Percentiles rank a stretch among this genome's conserved stretches.
phyloP scores from a whole-genome alignment of 2,888 invertebrate species.

The Phortica magna region DNA sequence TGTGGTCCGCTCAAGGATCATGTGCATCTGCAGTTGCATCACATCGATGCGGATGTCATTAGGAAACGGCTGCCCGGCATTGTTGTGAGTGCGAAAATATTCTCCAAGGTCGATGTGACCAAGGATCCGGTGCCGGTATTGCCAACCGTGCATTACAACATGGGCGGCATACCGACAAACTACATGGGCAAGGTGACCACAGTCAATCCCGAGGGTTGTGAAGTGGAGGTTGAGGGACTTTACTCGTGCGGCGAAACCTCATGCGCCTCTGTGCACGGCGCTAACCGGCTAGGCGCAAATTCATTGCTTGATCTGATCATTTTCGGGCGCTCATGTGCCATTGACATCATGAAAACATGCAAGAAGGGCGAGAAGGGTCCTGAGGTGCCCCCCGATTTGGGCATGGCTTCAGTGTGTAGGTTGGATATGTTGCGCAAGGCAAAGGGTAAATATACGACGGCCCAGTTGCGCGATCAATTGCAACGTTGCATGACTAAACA shows the following conservation, averaged over 20 bases:
- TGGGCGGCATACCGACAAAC: conserved; percentile 99
- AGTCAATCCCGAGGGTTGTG: conserved; percentile 58
- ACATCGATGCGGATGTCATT: conserved; percentile 94
- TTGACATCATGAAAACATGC: conserved; percentile 88
- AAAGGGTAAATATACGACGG: conserved; percentile 86
- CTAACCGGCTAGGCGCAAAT: conserved; percentile 99
- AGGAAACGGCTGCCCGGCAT: conserved; percentile 92
- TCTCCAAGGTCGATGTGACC: conserved; percentile 99
- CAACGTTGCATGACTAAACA: conserved; percentile 98
- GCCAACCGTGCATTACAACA: conserved; percentile 99
- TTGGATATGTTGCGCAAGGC: conserved; percentile 91
- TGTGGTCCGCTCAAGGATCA: conserved; percentile 97
- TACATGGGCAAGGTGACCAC: conserved; percentile 91
- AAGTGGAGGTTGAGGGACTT: conserved; percentile 87
- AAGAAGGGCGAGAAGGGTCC: conserved; percentile 90
- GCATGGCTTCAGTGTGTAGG: conserved; percentile 94
- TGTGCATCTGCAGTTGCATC: conserved; percentile 94
- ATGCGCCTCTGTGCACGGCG: conserved; percentile 98
- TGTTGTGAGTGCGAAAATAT: conserved; percentile 98
- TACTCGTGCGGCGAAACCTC: conserved; percentile 97
- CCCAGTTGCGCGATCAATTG: conserved; percentile 91
- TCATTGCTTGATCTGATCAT: conserved; percentile 98
- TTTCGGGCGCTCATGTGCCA: conserved; percentile 97
- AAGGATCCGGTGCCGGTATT: conserved; percentile 98
- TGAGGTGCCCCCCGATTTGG: conserved; percentile 86